Percentiles rank a stretch among this genome's conserved stretches.
Conservation (phyloP, 2,797 vertebrate species). For the Distichodus sexfasciatus region DNA sequence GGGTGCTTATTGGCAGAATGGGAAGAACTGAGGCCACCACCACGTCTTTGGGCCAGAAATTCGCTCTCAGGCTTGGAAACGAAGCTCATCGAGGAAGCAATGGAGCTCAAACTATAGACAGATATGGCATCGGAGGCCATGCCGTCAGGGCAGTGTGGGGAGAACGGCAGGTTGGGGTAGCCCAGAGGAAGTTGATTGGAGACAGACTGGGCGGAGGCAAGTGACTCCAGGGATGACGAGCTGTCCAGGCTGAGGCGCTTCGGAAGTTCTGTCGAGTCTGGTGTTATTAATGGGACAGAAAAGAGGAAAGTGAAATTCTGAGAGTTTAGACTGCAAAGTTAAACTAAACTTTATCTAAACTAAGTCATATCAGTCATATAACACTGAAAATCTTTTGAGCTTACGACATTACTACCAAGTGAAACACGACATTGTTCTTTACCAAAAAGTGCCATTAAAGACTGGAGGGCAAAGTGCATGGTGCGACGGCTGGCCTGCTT, state of each 20-base stretch:
- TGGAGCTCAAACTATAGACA: constrained; percentile 94
- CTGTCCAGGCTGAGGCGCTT: constrained; percentile 94
- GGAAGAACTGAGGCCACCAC: background rate
- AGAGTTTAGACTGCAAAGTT: constrained; percentile 56
- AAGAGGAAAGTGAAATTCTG: background rate
- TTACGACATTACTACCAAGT: background rate
- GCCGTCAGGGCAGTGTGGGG: constrained; percentile 84
- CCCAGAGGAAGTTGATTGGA: constrained; percentile 80
- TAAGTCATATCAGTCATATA: background rate
- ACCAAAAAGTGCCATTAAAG: constrained; percentile 92
- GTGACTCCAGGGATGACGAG: constrained; percentile 91
- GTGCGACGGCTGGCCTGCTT: constrained; percentile 88
- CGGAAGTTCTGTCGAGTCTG: constrained; percentile 88
- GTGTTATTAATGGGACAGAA: background rate
- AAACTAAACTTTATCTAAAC: background rate
- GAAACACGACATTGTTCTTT: constrained; percentile 49
- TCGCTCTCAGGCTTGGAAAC: constrained; percentile 81
- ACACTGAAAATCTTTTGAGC: background rate
- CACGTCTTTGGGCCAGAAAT: constrained; percentile 52
- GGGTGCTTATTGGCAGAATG: constrained; percentile 55
- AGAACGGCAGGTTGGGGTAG: constrained; percentile 81
- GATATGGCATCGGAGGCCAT: constrained; percentile 91
- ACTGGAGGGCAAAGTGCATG: constrained; percentile 91
- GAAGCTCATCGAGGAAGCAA: constrained; percentile 93
- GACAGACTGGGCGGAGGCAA: constrained; percentile 89